Evolutionary conservation across 2,888 invertebrate genomes (phyloP).

Genomic region (Xestia xanthographa): DNA sequence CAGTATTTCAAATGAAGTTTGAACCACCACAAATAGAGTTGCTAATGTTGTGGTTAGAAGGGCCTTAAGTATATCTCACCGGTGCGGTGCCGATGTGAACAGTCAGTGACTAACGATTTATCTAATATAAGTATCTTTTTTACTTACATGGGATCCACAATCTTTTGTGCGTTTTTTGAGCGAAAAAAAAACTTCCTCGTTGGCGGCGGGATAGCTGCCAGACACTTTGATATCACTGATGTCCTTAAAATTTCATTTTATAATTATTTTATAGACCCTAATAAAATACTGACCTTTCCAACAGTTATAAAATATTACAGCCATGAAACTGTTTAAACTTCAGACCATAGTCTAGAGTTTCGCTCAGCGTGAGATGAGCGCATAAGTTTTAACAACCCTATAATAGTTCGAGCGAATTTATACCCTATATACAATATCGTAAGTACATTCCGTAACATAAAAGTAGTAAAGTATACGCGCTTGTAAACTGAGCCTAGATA

Average conservation of each 20-base stretch:
- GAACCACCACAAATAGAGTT: too few relatives aligned
- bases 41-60: too few relatives aligned
- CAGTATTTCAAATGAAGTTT: too few relatives aligned
- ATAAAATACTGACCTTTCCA: constrained; percentile 12
- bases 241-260: background rate
- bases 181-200: background rate
- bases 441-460: constrained; percentile 34
- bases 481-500: constrained; percentile 64
- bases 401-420: constrained; percentile 40
- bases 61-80: background rate
- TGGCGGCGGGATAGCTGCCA: background rate
- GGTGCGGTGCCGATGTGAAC: background rate
- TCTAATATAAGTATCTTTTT: background rate
- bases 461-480: constrained; percentile 56
- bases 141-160: background rate
- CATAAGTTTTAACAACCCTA: constrained; percentile 48
- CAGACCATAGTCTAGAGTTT: constrained; percentile 22
- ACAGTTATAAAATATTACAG: constrained; percentile 4
- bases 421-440: constrained; percentile 33
- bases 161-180: background rate
- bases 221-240: background rate
- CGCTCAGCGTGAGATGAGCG: constrained; percentile 27
- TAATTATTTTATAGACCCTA: background rate
- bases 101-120: background rate
- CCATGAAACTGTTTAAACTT: constrained; percentile 20